A percentile compares a stretch with the other conserved stretches of the same genome.
These are phyloP conservation scores for Cuculus canorus DNA, from an alignment of 2,797 vertebrate species.

Conservation along the genomic window DNA sequence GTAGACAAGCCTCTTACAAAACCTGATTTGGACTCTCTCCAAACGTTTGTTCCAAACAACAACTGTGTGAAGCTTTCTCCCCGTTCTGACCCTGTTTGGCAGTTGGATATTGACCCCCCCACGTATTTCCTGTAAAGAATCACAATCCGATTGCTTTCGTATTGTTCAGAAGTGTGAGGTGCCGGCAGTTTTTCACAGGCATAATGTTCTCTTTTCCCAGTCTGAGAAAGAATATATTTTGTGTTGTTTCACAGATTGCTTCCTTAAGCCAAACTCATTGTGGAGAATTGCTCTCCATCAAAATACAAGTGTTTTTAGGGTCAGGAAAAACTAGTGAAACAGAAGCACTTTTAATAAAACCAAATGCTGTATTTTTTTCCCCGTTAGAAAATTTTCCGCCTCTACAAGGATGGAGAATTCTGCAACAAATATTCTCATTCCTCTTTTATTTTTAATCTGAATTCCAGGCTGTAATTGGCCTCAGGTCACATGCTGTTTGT, in stretches of 20 bases:
- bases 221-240: not conserved
- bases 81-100: not conserved
- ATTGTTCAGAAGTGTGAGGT: not conserved
- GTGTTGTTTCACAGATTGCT: not conserved
- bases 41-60: not conserved
- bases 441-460: constrained; percentile 47
- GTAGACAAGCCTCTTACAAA: not conserved
- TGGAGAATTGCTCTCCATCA: not conserved
- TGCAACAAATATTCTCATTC: constrained; percentile 32
- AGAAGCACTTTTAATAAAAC: constrained; percentile 37
- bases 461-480: constrained; percentile 23
- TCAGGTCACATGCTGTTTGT: not conserved
- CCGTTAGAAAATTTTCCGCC: not conserved
- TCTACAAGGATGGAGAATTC: constrained; percentile 11
- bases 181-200: not conserved
- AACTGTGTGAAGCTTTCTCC: not conserved
- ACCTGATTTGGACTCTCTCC: not conserved
- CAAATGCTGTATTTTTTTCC: constrained; percentile 6
- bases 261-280: not conserved
- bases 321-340: not conserved
- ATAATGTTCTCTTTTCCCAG: not conserved
- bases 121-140: fast-evolving
- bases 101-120: not conserved
- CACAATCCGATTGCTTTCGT: not conserved
- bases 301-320: not conserved